phyloP scores from a whole-genome alignment of 2,888 invertebrate species.

The Teleiodes luculella region DNA sequence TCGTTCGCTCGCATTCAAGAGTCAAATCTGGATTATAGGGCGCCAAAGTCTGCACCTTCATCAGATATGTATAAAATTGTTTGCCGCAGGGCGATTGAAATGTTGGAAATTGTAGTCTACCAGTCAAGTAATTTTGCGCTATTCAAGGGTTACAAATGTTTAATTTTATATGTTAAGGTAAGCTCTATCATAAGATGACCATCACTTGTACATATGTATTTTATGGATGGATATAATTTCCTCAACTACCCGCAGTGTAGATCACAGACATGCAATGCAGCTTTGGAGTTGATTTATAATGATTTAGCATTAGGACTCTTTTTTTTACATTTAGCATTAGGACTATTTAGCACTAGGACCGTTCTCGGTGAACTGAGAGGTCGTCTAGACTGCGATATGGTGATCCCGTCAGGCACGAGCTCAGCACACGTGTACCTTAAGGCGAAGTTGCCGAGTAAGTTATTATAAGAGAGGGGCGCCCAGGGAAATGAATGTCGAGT shows the following conservation, averaged over 20 bases:
- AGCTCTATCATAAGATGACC: conserved; percentile 31
- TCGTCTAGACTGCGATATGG: conserved; percentile 22
- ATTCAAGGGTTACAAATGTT: conserved; percentile 49
- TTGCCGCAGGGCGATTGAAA: conserved; percentile 61
- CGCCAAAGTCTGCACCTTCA: conserved; percentile 74
- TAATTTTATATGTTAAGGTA: conserved; percentile 35
- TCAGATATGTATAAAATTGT: conserved; percentile 73
- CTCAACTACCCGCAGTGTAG: too few species aligned
- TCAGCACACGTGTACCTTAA: conserved; percentile 53
- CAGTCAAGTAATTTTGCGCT: conserved; percentile 60
- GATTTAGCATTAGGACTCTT: background rate
- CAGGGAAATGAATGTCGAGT: conserved; percentile 77
- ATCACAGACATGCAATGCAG: too few species aligned
- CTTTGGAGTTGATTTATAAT: too few species aligned
- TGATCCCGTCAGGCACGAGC: conserved; percentile 31
- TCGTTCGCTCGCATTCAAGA: conserved; percentile 76
- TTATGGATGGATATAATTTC: too few species aligned
- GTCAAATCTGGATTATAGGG: conserved; percentile 76
- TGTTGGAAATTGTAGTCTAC: conserved; percentile 59
- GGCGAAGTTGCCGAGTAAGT: conserved; percentile 72
- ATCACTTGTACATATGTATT: conserved; percentile 8
- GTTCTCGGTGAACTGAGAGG: too few species aligned
- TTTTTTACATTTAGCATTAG: background rate
- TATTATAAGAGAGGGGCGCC: conserved; percentile 78
- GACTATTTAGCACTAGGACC: background rate